A percentile compares a stretch with the other conserved stretches of the same genome.
These are phyloP conservation scores for Petrolisthes manimaculis DNA, from an alignment of 2,888 invertebrate species.

Conservation along the genomic window DNA sequence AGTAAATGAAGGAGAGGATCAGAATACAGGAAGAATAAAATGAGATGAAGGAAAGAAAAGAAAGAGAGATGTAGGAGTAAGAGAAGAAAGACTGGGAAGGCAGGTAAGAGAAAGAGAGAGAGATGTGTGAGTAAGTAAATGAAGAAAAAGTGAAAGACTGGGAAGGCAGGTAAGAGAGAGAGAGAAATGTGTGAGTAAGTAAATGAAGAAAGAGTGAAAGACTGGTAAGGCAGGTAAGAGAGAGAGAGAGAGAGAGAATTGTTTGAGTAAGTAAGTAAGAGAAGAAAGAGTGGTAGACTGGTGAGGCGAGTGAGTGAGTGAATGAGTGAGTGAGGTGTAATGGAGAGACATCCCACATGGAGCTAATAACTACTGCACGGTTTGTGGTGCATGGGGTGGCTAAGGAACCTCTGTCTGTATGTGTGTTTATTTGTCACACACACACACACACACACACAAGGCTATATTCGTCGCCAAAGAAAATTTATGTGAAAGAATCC, in stretches of 20 bases:
- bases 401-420: no score
- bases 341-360: no score
- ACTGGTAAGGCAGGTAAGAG: neutral
- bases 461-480: no score
- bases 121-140: no score
- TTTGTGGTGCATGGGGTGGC: no score
- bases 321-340: neutral
- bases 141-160: neutral
- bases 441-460: neutral
- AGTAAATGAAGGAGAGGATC: neutral
- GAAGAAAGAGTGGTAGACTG: neutral
- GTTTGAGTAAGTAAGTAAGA: no score
- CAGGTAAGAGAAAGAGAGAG: neutral
- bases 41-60: neutral
- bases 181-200: neutral
- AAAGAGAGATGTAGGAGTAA: neutral
- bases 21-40: neutral
- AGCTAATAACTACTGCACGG: no score
- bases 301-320: neutral
- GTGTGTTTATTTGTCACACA: no score
- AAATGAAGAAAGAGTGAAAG: neutral
- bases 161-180: neutral
- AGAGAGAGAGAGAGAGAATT: neutral
- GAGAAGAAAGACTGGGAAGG: no score
- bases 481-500: no score